These are phyloP conservation scores for Sus cebifrons DNA, from an alignment of 2,797 vertebrate species.

Conservation along the genomic window DNA sequence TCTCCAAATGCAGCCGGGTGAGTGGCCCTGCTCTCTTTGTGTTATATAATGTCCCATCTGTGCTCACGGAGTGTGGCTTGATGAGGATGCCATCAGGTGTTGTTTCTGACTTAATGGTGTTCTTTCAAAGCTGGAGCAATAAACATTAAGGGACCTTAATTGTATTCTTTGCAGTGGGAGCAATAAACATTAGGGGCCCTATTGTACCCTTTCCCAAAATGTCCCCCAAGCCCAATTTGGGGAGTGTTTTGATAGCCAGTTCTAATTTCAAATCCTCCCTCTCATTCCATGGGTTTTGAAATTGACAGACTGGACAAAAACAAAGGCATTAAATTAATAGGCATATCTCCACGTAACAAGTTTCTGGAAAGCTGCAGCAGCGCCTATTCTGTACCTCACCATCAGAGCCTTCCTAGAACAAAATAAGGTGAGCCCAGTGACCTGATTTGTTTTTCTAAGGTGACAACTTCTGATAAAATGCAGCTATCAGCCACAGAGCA, in stretches of 20 bases:
- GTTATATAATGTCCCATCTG: conserved; percentile 73
- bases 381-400: background rate
- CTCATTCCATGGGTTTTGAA: conserved; percentile 74
- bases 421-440: background rate
- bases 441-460: background rate
- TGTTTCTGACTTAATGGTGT: conserved; percentile 85
- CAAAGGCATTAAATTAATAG: conserved; percentile 66
- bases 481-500: background rate
- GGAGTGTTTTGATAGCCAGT: conserved; percentile 75
- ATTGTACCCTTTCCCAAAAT: conserved; percentile 83
- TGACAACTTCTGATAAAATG: background rate
- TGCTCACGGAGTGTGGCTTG: conserved; percentile 72
- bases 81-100: conserved; percentile 83
- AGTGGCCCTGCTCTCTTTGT: conserved; percentile 61
- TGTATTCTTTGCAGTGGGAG: conserved; percentile 85
- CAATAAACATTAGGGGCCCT: conserved; percentile 88
- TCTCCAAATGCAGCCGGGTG: conserved; percentile 60
- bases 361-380: background rate
- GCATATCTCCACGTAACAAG: conserved; percentile 24
- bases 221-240: conserved; percentile 85
- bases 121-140: conserved; percentile 86
- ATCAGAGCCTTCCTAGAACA: background rate
- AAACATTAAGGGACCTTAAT: conserved; percentile 88
- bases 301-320: conserved; percentile 55
- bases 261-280: conserved; percentile 81